A percentile compares a stretch with the other conserved stretches of the same genome.
Evolutionary conservation across 2,888 invertebrate genomes (phyloP).

Genomic region (Agrilus cyanescens): DNA sequence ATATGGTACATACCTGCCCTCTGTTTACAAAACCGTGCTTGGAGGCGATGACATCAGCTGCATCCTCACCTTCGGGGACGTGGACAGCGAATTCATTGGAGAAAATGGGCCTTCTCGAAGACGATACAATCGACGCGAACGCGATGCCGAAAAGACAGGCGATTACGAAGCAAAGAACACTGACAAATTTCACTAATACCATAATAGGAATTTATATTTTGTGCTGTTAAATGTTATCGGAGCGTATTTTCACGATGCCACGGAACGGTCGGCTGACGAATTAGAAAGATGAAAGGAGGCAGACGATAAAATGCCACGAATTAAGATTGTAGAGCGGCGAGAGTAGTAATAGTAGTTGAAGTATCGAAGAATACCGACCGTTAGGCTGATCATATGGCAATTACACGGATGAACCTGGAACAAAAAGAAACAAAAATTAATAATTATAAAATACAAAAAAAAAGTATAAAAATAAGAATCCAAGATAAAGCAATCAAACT

Average conservation of each 20-base stretch:
- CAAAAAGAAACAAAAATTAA: no score
- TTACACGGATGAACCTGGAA: no score
- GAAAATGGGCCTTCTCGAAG: constrained; percentile 40
- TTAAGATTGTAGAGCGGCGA: not conserved
- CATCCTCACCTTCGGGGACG: constrained; percentile 59
- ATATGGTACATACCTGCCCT: constrained; percentile 64
- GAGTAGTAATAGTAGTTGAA: not conserved
- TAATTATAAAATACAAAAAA: no score
- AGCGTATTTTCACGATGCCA: no score
- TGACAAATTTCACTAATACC: constrained; percentile 16
- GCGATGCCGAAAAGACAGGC: constrained; percentile 10
- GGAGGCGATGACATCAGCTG: constrained; percentile 63
- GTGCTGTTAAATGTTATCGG: no score
- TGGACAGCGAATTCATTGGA: constrained; percentile 79
- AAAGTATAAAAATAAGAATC: no score
- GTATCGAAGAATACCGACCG: no score
- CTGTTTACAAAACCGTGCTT: constrained; percentile 78
- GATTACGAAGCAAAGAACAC: constrained; percentile 15
- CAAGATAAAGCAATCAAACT: no score
- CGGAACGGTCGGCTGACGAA: no score
- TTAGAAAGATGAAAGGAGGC: not conserved
- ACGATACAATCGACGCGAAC: constrained; percentile 10
- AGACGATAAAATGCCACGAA: not conserved
- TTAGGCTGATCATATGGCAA: no score
- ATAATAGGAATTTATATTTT: constrained; percentile 8